These are phyloP conservation scores for Gastrophryne carolinensis DNA, from an alignment of 2,797 vertebrate genomes.

Conservation along the genomic window DNA sequence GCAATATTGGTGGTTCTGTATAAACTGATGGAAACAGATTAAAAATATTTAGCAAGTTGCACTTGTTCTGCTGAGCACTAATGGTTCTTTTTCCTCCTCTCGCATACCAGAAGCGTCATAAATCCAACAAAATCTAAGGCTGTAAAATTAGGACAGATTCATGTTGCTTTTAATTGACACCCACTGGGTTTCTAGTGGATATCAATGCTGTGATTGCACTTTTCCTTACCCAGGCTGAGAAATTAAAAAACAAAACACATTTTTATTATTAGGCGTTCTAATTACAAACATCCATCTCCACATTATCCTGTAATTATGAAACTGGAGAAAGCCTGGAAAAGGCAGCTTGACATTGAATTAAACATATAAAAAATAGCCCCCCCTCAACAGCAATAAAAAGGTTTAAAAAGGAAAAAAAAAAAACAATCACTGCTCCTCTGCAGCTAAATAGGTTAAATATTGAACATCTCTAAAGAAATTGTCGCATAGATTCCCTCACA, in stretches of 20 bases:
- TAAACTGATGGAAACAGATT: background rate
- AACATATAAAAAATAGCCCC: background rate
- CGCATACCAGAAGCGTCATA: constrained; percentile 5
- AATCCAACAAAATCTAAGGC: constrained; percentile 20
- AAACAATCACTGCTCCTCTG: constrained; percentile 26
- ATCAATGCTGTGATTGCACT: constrained; percentile 16
- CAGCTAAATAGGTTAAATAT: constrained; percentile 59
- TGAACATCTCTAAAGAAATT: constrained; percentile 54
- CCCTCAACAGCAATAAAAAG: background rate
- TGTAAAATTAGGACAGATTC: constrained; percentile 29
- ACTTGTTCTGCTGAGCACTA: constrained; percentile 3
- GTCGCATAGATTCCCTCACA: constrained; percentile 5
- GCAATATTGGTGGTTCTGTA: background rate
- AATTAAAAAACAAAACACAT: constrained; percentile 30
- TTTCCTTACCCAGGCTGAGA: constrained; percentile 12
- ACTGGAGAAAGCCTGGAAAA: background rate
- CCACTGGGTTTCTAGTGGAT: constrained; percentile 37
- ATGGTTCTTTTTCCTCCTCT: background rate
- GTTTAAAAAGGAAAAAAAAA: background rate
- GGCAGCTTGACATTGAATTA: background rate
- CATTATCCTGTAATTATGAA: constrained; percentile 21
- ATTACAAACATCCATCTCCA: constrained; percentile 32
- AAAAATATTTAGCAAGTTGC: background rate
- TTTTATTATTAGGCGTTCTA: constrained; percentile 24
- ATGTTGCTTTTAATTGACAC: constrained; percentile 39